Base-by-base conservation (phyloP, 2,113 vertebrate species). In the Callipepla californica region DNA sequence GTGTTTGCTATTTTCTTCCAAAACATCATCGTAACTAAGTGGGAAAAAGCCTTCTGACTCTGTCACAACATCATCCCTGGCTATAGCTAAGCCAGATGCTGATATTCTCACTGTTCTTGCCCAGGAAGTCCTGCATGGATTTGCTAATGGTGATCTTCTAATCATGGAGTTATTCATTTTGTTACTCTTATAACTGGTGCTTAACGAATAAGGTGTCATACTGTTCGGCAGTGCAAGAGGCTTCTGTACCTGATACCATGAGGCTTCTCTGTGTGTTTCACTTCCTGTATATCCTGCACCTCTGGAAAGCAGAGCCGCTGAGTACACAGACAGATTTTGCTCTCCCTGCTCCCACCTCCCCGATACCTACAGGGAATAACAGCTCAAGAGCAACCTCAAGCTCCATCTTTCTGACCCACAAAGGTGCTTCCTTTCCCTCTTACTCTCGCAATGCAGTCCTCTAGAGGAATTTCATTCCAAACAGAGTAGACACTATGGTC, bases 341-440 rank as follows among this genome's bases (percentile, higher is more conserved):
- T 90, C 7, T 67, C n/a, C 9, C 12, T 79, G 20, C 30, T 32
- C 36, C 53, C 40, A 30, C 9, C 45, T 75, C 58, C 28, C 48
- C 22, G 8, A 18, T 16, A 16, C 62, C 23, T 11, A 12, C 5
- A 20, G n/a, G 45, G 58, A 57, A 6, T 15, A 45, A 30, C 51
- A 66, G n/a, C 0, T 0, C 23, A 36, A 21, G 58, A 70, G 57
- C 61, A 74, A 66, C 51, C 28, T 36, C 65, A 8, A 1, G 26
- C 1, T 1, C 65, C 5, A 50, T 44, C 2, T 7, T 1, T 7
- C 51, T 47, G 61, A 65, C 40, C 28, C 9, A 1, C 12, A 23
- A 34, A 9, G 21, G 11, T 30, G n/a, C 50, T 25, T 67, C 2
- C 8, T 17, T 53, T 53, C 45, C 36, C 15, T 70, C 73, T 32